Evolutionary conservation across 2,888 invertebrate genomes (phyloP).

Genomic region (Drosophila barbarae): DNA sequence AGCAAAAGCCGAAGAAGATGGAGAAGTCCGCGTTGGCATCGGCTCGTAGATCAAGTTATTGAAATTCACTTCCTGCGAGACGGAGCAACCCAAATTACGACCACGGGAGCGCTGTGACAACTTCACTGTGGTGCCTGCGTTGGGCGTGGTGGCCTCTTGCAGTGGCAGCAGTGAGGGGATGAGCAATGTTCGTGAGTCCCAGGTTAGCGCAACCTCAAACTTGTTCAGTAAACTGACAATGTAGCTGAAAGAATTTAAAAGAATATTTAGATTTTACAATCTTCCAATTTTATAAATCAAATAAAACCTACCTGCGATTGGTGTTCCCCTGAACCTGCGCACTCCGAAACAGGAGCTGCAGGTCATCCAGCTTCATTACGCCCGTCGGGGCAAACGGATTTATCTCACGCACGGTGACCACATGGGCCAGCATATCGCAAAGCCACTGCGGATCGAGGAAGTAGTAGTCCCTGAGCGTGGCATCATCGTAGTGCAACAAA

Average conservation of each 20-base stretch:
- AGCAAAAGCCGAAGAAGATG: conserved; percentile 14
- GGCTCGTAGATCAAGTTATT: conserved; percentile 75
- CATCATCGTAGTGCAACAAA: conserved; percentile 95
- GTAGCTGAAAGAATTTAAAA: conserved; percentile 81
- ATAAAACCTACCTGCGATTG: conserved; percentile 79
- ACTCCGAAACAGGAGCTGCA: conserved; percentile 95
- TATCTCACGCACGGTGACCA: conserved; percentile 97
- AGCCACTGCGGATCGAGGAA: conserved; percentile 99
- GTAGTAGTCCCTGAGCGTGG: conserved; percentile 94
- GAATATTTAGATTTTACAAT: background rate
- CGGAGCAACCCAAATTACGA: conserved; percentile 72
- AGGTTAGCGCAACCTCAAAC: conserved; percentile 97
- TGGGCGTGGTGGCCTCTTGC: conserved; percentile 82
- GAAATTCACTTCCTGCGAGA: conserved; percentile 76
- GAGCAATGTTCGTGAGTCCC: conserved; percentile 93
- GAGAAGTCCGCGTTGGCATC: conserved; percentile 29
- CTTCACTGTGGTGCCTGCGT: conserved; percentile 77
- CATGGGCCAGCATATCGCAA: conserved; percentile 97
- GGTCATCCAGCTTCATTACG: conserved; percentile 95
- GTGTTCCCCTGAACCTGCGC: conserved; percentile 87
- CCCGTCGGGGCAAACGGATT: conserved; percentile 96
- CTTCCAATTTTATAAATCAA: no score
- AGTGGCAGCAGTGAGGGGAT: conserved; percentile 95
- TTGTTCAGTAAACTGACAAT: conserved; percentile 95
- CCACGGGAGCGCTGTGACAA: conserved; percentile 76